Evolutionary conservation across 2,797 vertebrate genomes (phyloP).

Genomic region (Gallirallus australis): DNA sequence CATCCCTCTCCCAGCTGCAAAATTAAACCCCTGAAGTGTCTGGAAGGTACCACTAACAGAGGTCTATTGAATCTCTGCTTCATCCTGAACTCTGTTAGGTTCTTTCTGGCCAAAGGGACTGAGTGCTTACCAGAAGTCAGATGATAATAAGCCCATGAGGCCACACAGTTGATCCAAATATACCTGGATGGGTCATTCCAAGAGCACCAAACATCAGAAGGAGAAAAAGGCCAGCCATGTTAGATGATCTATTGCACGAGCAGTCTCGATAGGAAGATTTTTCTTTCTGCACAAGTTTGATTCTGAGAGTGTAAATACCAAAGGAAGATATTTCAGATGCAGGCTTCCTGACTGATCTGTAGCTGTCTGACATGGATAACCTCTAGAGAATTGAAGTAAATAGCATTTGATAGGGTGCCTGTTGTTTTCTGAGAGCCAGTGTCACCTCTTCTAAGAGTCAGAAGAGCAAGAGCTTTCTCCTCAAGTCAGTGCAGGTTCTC

Average conservation of each 20-base stretch:
- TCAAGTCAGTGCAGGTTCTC: not conserved
- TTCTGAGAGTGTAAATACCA: slow-evolving; percentile 6
- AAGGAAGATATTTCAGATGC: not conserved
- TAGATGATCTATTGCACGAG: not conserved
- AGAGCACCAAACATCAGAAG: not conserved
- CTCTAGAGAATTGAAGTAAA: not conserved
- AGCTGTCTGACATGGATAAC: not conserved
- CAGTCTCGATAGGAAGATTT: not conserved
- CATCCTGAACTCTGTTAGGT: not conserved
- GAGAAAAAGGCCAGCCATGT: not conserved
- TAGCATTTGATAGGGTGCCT: not conserved
- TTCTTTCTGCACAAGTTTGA: not conserved
- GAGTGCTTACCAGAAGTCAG: not conserved
- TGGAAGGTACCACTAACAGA: not conserved
- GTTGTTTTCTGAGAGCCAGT: not conserved
- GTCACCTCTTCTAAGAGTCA: not conserved
- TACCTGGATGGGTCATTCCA: not conserved
- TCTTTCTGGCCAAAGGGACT: not conserved
- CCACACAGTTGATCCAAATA: not conserved
- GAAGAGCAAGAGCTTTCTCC: not conserved
- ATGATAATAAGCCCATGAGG: not conserved
- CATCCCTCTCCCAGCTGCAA: not conserved
- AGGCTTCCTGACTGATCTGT: not conserved
- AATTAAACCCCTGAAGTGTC: not conserved
- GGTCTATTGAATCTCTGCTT: not conserved